phyloP scores from a whole-genome alignment of 2,888 invertebrate genomes.

The Mantis religiosa region DNA sequence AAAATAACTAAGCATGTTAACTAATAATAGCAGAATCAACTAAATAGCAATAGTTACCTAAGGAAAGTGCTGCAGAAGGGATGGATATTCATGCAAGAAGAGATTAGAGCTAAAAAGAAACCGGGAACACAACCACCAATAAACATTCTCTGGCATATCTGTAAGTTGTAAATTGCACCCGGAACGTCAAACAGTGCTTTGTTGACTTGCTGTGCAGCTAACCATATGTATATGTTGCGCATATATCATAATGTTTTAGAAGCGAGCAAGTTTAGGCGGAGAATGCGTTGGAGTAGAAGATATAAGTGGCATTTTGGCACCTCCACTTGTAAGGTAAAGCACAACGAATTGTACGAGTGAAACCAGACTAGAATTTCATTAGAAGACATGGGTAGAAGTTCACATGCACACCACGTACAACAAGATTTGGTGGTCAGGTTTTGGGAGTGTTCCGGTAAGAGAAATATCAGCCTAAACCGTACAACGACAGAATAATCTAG shows the following conservation, averaged over 20 bases:
- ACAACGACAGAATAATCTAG: background rate
- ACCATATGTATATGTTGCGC: background rate
- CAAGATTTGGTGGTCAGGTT: background rate
- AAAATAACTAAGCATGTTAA: no score
- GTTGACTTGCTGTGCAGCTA: background rate
- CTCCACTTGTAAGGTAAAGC: background rate
- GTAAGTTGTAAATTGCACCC: background rate
- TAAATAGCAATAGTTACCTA: background rate
- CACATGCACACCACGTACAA: background rate
- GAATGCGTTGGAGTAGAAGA: background rate
- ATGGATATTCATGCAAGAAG: background rate
- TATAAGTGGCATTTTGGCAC: background rate
- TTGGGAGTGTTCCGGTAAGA: background rate
- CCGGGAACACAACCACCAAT: background rate
- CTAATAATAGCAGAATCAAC: no score
- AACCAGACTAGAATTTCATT: background rate
- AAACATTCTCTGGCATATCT: background rate
- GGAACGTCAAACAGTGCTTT: background rate
- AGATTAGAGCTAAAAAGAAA: background rate
- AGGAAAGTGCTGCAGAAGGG: background rate
- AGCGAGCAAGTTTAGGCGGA: background rate
- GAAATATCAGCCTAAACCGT: background rate
- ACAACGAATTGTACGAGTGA: background rate
- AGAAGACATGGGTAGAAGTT: background rate
- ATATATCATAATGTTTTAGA: background rate